Evolutionary conservation across 1,140 invertebrate genomes (phyloP).

Genomic region (Temnothorax curvispinosus): DNA sequence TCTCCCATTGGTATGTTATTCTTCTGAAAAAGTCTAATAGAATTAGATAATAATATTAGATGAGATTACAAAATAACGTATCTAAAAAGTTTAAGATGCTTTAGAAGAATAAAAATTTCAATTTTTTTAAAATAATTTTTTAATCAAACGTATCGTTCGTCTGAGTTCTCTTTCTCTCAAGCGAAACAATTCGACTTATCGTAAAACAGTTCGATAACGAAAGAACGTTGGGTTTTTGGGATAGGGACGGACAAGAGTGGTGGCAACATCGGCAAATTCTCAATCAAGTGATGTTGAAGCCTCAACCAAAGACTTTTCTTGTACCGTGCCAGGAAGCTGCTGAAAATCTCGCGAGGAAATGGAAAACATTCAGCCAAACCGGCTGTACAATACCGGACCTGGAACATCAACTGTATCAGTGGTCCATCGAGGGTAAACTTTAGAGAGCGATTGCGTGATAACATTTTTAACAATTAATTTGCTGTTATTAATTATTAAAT

Average conservation of each 20-base stretch:
- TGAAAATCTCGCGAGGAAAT: constrained; percentile 83
- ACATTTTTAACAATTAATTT: background rate
- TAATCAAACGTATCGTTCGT: background rate
- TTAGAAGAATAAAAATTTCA: background rate
- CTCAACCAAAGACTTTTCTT: constrained; percentile 84
- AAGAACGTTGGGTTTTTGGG: background rate
- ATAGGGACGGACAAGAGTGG: constrained; percentile 93
- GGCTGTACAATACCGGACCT: constrained; percentile 83
- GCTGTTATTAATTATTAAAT: background rate
- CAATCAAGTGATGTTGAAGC: constrained; percentile 90
- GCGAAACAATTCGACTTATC: background rate
- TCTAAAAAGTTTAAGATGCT: background rate
- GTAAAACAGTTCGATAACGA: background rate
- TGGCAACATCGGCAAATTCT: constrained; percentile 88
- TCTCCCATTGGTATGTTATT: background rate
- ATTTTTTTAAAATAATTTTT: background rate
- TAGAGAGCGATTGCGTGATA: background rate
- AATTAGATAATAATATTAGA: background rate
- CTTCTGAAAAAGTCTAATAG: background rate
- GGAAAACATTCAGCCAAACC: constrained; percentile 79
- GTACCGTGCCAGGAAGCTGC: constrained; percentile 86
- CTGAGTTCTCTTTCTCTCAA: background rate
- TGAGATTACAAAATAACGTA: background rate
- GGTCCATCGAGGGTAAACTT: constrained; percentile 90
- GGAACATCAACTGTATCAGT: constrained; percentile 90